Base-by-base conservation (phyloP, 2,113 vertebrate genomes). In the Phalacrocorax pelagicus region DNA sequence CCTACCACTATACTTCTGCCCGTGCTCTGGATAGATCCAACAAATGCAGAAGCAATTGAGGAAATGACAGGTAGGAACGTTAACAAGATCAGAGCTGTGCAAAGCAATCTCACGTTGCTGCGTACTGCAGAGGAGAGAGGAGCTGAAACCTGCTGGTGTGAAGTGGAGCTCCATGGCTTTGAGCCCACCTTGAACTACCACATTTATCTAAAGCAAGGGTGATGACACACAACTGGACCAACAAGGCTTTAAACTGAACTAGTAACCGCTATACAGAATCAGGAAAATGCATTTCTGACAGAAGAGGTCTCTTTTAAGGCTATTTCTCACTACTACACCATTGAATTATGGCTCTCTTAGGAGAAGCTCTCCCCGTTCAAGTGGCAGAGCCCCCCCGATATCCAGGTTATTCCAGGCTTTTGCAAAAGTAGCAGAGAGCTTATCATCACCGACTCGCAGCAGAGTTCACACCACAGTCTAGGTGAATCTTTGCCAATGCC, bases 211-310 rank as follows among this genome's bases (percentile, higher is more conserved):
- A 82, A 82, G 32, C 46, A 82, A 84, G 71, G 84, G 91, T 80
- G 94, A 80, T 94, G 91, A 96, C 87, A 88, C 24, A 36, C 74
- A 26, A 54, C 90, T 94, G 92, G 94, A 96, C 46, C 46, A 80
- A 72, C 0, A 27, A 82, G 78, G 58, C 59, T 94, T 91, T 59
- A 82, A 91, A 62, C 15, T 27, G 38, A 75, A 61, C 63, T 67
- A 78, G 32, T 15, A 81, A 73, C 52, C 79, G 61, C 57, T 59
- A 92, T 4, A 42, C 3, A 69, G 89, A 55, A 78, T 15, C 47
- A 78, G 77, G 66, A 49, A 92, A 96, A 55, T 5, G 16, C 2
- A 1, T 63, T 95, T 94, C 79, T 87, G 83, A 92, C 81, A 67
- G 27, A 77, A 78, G n/a, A 93, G 24, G n/a, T 77, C 72, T 75